A percentile compares a stretch with the other conserved stretches of the same genome.
These are phyloP conservation scores for Ecliptopera silaceata DNA, from an alignment of 2,888 invertebrate genomes.

Conservation along the genomic window DNA sequence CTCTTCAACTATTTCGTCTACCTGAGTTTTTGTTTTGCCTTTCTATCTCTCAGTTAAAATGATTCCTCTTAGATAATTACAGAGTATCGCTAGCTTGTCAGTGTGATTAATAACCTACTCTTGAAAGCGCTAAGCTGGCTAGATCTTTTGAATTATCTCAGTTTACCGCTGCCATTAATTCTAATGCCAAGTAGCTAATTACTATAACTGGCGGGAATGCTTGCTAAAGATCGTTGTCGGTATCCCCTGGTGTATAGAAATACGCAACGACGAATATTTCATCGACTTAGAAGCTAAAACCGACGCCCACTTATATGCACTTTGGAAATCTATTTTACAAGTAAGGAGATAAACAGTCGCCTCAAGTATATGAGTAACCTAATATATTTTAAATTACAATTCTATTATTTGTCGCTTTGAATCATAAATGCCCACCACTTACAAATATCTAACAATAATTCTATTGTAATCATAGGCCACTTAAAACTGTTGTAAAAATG, in stretches of 20 bases:
- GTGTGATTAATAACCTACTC: conserved; percentile 62
- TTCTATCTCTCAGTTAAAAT: conserved; percentile 55
- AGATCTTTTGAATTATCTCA: conserved; percentile 56
- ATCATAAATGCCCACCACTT: neutral
- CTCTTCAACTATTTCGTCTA: conserved; percentile 40
- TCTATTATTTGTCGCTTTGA: conserved; percentile 4
- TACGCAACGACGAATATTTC: conserved; percentile 1
- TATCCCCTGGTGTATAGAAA: conserved; percentile 4
- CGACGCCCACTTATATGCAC: neutral
- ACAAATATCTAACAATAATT: conserved; percentile 2
- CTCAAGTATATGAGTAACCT: neutral
- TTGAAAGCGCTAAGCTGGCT: conserved; percentile 50
- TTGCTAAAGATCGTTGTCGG: conserved; percentile 15
- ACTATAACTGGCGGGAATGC: conserved; percentile 22
- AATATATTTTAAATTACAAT: conserved; percentile 13
- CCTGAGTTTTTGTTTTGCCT: conserved; percentile 56
- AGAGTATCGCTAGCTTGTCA: conserved; percentile 61
- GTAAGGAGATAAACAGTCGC: neutral
- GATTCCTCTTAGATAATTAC: conserved; percentile 58
- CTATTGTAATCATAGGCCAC: conserved; percentile 20
- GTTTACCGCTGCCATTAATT: conserved; percentile 53
- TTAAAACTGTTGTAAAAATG: conserved; percentile 15
- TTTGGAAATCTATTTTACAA: neutral
- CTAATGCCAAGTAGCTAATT: conserved; percentile 47
- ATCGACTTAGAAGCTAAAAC: neutral